These are phyloP conservation scores for Petroica traversi DNA, from an alignment of 2,113 vertebrate genomes.

Conservation along the genomic window DNA sequence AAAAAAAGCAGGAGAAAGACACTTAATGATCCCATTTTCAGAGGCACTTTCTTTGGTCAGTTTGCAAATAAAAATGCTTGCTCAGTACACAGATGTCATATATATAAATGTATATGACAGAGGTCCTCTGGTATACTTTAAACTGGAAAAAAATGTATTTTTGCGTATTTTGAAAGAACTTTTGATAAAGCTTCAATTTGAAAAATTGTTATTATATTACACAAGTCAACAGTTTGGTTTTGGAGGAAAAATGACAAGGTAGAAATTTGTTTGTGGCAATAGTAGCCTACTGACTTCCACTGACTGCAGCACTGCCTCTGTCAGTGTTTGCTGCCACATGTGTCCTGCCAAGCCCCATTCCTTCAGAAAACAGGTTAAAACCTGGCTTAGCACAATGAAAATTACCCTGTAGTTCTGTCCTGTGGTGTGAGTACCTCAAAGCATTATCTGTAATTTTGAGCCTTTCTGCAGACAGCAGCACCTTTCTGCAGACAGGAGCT, in stretches of 20 bases:
- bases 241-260: neutral
- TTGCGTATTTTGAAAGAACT: neutral
- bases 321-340: rapidly evolving
- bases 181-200: neutral
- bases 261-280: neutral
- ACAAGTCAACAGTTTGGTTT: neutral
- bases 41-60: neutral
- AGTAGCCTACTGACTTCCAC: neutral
- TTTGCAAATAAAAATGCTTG: neutral
- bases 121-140: neutral
- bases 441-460: neutral
- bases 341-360: neutral
- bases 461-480: neutral
- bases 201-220: neutral
- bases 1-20: neutral
- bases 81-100: neutral
- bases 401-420: neutral
- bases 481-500: neutral
- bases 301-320: neutral
- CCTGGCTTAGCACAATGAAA: neutral
- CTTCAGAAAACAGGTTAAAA: neutral
- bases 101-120: neutral
- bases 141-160: neutral
- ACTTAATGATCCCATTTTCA: neutral
- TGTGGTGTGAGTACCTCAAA: neutral